A percentile compares a stretch with the other conserved stretches of the same genome.
phyloP scores from a whole-genome alignment of 2,797 vertebrate species.

The Molothrus ater region DNA sequence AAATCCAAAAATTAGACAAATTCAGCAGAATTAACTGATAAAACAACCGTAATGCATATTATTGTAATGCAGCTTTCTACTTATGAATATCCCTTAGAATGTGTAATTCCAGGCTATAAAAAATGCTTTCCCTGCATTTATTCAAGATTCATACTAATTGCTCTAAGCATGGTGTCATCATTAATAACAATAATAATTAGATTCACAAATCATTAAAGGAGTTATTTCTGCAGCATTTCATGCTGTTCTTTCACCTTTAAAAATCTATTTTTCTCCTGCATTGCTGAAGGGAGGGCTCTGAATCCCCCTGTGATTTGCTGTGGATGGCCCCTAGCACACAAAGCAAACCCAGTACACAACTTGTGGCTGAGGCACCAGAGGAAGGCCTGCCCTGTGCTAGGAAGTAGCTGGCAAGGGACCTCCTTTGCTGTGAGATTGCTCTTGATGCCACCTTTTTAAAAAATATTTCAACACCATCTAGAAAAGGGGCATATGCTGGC shows the following conservation, averaged over 20 bases:
- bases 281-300: background rate
- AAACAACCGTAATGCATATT: background rate
- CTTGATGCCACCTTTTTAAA: background rate
- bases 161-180: background rate
- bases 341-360: background rate
- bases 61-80: background rate
- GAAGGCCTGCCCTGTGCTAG: background rate
- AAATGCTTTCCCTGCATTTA: constrained; percentile 3
- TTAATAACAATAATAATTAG: constrained; percentile 24
- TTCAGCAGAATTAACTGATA: background rate
- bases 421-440: background rate
- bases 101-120: background rate
- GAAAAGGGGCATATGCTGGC: background rate
- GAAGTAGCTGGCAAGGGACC: background rate
- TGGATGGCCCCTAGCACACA: background rate
- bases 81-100: background rate
- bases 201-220: background rate
- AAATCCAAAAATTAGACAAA: constrained; percentile 1
- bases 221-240: background rate
- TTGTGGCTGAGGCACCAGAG: background rate
- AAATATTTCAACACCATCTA: background rate
- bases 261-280: background rate
- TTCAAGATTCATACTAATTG: background rate
- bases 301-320: background rate
- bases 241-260: background rate